Conservation (phyloP, 64 coral and sea anemone genomes). For the Stylophora pistillata region DNA sequence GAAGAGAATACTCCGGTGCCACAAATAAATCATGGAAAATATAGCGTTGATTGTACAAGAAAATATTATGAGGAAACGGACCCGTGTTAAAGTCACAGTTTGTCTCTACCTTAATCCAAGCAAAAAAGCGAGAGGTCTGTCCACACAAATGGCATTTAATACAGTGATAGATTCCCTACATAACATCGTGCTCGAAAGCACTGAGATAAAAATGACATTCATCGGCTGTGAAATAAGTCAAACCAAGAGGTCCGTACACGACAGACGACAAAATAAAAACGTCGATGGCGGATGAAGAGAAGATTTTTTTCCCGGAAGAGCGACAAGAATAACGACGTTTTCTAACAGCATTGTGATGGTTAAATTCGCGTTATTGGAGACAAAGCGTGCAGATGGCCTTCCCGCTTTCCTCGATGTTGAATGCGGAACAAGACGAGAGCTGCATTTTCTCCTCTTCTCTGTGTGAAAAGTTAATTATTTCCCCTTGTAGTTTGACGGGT, state of each 20-base stretch:
- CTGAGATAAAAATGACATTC: not conserved
- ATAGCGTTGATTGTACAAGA: not conserved
- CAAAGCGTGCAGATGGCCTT: no score
- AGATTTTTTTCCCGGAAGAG: conserved; percentile 11
- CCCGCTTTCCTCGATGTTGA: no score
- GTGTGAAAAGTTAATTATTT: no score
- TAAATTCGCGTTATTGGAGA: not conserved
- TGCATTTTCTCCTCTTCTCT: no score
- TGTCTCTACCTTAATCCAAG: conserved; percentile 8
- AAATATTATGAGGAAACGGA: not conserved
- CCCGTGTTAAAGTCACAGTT: not conserved
- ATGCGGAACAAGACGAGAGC: no score
- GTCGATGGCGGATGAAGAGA: conserved; percentile 50
- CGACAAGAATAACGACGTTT: conserved; percentile 21
- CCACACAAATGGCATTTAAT: conserved; percentile 34
- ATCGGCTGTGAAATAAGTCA: conserved; percentile 51
- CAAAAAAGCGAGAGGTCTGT: not conserved
- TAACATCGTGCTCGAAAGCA: not conserved
- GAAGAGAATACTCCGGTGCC: not conserved
- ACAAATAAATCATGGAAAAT: not conserved
- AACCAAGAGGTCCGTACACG: conserved; percentile 55
- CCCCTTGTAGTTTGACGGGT: no score
- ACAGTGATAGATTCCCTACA: not conserved
- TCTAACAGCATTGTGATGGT: conserved; percentile 7
- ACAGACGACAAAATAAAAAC: conserved; percentile 26